Percentiles rank a stretch among this genome's conserved stretches.
Conservation (phyloP, 2,888 invertebrate species). For the Epistrophe eligans region DNA sequence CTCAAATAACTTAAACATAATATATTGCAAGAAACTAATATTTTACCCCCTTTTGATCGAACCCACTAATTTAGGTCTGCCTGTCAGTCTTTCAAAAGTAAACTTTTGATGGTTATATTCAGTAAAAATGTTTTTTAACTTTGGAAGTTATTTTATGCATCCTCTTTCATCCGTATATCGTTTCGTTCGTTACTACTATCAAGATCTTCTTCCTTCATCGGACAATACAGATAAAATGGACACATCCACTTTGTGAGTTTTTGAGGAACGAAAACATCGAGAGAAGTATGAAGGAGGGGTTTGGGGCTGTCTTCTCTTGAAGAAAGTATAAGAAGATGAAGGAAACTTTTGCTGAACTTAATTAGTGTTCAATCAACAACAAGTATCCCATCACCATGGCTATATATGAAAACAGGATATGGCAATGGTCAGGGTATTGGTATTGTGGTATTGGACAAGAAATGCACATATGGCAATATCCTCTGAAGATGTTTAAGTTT, state of each 20-base stretch:
- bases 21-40: slow-evolving; percentile 72
- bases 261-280: slow-evolving; percentile 34
- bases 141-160: slow-evolving; percentile 71
- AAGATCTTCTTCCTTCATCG: slow-evolving; percentile 44
- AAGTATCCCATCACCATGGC: slow-evolving; percentile 77
- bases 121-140: slow-evolving; percentile 70
- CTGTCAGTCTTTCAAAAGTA: slow-evolving; percentile 67
- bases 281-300: neutral
- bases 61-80: slow-evolving; percentile 72
- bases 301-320: slow-evolving; percentile 11
- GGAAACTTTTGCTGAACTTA: slow-evolving; percentile 79
- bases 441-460: slow-evolving; percentile 56
- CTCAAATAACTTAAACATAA: slow-evolving; percentile 71
- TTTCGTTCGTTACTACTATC: slow-evolving; percentile 42
- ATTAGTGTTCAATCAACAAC: slow-evolving; percentile 84
- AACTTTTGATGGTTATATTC: slow-evolving; percentile 73
- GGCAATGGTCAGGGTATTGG: slow-evolving; percentile 51
- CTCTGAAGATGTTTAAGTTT: slow-evolving; percentile 63
- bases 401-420: slow-evolving; percentile 53
- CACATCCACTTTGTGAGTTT: slow-evolving; percentile 55
- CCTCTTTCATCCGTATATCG: slow-evolving; percentile 55
- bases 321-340: slow-evolving; percentile 52
- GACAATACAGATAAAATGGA: slow-evolving; percentile 65
- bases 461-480: slow-evolving; percentile 61
- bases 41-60: slow-evolving; percentile 63